These are phyloP conservation scores for Odontophorus gujanensis DNA, from an alignment of 2,113 vertebrate species.

Conservation along the genomic window DNA sequence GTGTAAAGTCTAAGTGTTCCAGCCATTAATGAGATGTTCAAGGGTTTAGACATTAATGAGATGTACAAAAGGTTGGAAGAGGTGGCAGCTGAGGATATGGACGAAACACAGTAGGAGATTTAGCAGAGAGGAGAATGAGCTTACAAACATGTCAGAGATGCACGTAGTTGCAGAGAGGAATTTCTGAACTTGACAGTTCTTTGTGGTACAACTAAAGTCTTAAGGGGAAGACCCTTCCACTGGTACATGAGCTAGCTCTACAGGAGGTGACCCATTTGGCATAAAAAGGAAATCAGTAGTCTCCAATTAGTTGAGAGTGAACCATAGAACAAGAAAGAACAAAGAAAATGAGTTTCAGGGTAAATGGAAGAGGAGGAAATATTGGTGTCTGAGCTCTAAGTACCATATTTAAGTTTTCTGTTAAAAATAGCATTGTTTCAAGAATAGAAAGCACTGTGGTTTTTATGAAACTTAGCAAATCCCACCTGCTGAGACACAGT, in stretches of 20 bases:
- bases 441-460: background rate
- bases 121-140: background rate
- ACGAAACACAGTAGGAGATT: background rate
- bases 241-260: background rate
- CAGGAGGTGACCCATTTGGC: background rate
- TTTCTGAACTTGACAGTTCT: background rate
- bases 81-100: background rate
- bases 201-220: background rate
- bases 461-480: background rate
- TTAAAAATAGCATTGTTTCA: background rate
- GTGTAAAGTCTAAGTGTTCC: background rate
- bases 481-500: background rate
- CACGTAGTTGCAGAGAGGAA: background rate
- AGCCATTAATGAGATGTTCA: background rate
- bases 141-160: background rate
- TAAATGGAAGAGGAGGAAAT: constrained; percentile 11
- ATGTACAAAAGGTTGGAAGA: background rate
- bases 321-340: background rate
- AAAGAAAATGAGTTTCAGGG: background rate
- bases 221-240: background rate
- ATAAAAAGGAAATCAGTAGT: background rate
- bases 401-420: background rate
- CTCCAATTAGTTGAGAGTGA: background rate
- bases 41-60: background rate
- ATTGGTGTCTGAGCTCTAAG: background rate